Base-by-base conservation (phyloP, 2,888 invertebrate species). In the Hyposoter dolosus region DNA sequence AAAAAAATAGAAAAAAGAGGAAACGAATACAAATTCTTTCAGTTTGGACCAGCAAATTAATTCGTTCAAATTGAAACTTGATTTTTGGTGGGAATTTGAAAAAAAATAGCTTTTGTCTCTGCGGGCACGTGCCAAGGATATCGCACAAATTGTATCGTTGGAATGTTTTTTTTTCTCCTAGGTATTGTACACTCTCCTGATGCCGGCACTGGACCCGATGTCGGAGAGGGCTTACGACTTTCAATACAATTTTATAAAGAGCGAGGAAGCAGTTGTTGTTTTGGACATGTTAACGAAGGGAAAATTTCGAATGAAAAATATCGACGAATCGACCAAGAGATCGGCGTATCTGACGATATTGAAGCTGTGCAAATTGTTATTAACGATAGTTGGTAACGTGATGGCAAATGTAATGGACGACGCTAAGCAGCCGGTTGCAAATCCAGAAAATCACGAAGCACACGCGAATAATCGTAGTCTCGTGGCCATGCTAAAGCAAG, bases 301-400 rank as follows among this genome's bases (percentile, higher is more conserved):
- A 91, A 97, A 97, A 94, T 98, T 98, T 93, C 86, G 84, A 15
- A 95, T 98, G 94, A 96, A 97, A 17, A 96, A 96, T 90, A 97
- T 97, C 32, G 98, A 98, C 92, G 96, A 96, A 91, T 96, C 96
- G 76, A 97, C 97, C 0, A 96, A 96, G 92, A 96, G 98, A 90
- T 97, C 98, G 82, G 98, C 98, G 12, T 98, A 98, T 94, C 95
- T 98, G 91, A 97, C 98, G 68, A 97, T 98, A 88, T 95, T 99
- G 90, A 97, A 98, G 93, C 95, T 99, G 89, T 97, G 97, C 89
- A 99, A 99, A 94, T 95, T 99, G 84, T 96, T 98, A 90, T 95
- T 99, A 77, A 98, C 98, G 47, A 97, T 98, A 10, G 96, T 98
- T 86, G 98, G 97, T 12, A 97, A 98, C 92, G 96, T 98, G 32